Base-by-base conservation (phyloP, 2,888 invertebrate species). In the Thecophora atra region DNA sequence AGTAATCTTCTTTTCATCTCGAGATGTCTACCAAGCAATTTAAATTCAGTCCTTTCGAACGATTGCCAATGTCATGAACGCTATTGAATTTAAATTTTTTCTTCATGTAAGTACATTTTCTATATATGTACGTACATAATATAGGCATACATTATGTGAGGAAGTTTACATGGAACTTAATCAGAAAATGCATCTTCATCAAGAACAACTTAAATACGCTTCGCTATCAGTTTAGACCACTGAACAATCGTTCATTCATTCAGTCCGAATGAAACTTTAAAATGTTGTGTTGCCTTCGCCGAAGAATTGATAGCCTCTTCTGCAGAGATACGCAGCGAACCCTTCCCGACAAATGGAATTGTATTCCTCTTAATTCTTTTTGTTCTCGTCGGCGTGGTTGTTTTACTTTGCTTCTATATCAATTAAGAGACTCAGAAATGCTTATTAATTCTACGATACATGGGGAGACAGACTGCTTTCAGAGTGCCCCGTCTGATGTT, bases 401-500 rank as follows among this genome's bases (percentile, higher is more conserved):
- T 54, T 64, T 42, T 70, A 37, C 37, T 37, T 37, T 37, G 7
- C 47, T 63, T 52, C 37, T 64, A 64, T 70, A 70, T 70, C 70
- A 70, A 70, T 70, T 70, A 70, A 70, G 63, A 24, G 54, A 24
- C 63, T 37, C 70, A 64, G 52, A 52, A 70, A 70, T 70, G 63
- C 70, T 64, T 70, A 64, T 56, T 70, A 70, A 70, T 64, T 63
- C n/a, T 67, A 30, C 67, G 54, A n/a, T 51, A 51, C 51, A 37
- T 51, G 51, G 51, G 1, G 15, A n/a, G 51, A 51, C 3, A 11
- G 21, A 21, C 24, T 11, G 19, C n/a, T 54, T 54, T 54, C 3
- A 21, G 8, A 21, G 54, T 54, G 21, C 15, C 8, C 54, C 3
- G 54, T 15, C 21, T 21, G 8, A 21, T 11, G n/a, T n/a, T n/a